These are phyloP conservation scores for Drosophila obscura DNA, from an alignment of 1,140 invertebrate genomes.

Conservation along the genomic window DNA sequence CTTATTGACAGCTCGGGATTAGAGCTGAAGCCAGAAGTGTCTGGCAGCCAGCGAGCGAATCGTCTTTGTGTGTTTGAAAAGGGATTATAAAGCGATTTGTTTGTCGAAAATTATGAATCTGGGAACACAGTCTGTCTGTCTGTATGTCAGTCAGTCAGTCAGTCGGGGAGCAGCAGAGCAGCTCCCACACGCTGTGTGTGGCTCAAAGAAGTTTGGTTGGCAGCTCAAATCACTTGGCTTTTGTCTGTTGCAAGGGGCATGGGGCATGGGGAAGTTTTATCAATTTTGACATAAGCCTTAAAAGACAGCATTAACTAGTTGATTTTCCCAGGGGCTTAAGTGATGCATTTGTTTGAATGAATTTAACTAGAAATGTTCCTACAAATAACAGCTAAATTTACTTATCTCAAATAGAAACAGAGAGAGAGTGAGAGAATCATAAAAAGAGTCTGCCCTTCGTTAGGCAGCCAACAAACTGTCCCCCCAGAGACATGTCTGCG, in stretches of 20 bases:
- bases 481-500: not conserved
- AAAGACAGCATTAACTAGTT: conserved; percentile 49
- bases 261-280: conserved; percentile 8
- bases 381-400: not conserved
- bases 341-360: not conserved
- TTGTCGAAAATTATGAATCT: conserved; percentile 81
- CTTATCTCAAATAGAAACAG: conserved; percentile 1
- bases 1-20: conserved; percentile 79
- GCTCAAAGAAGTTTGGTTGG: conserved; percentile 18
- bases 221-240: conserved; percentile 46
- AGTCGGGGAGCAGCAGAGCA: conserved; percentile 16
- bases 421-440: not conserved
- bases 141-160: conserved; percentile 4
- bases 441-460: not conserved
- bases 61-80: conserved; percentile 69
- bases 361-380: not conserved
- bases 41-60: conserved; percentile 17
- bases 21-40: conserved; percentile 67
- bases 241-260: conserved; percentile 5
- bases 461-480: not conserved
- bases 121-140: conserved; percentile 36
- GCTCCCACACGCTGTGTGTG: conserved; percentile 76
- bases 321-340: conserved; percentile 23
- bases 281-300: conserved; percentile 45
- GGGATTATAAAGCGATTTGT: conserved; percentile 82